Evolutionary conservation across 2,888 invertebrate genomes (phyloP).

Genomic region (Catocala fraxini): DNA sequence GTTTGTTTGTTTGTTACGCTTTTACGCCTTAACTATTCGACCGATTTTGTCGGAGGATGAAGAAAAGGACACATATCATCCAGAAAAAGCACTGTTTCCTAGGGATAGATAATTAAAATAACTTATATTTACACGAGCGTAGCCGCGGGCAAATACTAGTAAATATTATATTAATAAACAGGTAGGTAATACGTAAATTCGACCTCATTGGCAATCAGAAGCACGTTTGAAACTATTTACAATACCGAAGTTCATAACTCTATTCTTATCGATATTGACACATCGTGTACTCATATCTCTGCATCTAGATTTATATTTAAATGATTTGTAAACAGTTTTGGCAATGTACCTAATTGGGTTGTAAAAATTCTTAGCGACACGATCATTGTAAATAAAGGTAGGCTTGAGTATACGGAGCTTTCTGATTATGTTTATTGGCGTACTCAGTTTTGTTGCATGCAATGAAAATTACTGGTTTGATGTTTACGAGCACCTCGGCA

Average conservation of each 20-base stretch:
- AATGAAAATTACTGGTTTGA: not conserved
- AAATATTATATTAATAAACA: too few species aligned
- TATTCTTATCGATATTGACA: slow-evolving; percentile 13
- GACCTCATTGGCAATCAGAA: slow-evolving; percentile 11
- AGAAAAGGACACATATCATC: too few species aligned
- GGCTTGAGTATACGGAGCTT: slow-evolving; percentile 21
- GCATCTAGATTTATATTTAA: slow-evolving; percentile 10
- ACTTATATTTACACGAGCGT: too few species aligned
- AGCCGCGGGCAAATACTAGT: too few species aligned
- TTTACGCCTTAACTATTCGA: too few species aligned
- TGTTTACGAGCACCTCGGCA: too few species aligned
- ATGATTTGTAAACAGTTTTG: slow-evolving; percentile 37
- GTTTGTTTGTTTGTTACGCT: too few species aligned
- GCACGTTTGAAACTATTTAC: slow-evolving; percentile 13
- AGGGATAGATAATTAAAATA: too few species aligned
- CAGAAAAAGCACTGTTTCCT: too few species aligned
- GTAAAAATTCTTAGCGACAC: slow-evolving; percentile 30
- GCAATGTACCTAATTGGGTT: slow-evolving; percentile 40
- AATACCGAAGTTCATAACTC: slow-evolving; percentile 15
- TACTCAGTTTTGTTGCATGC: slow-evolving; percentile 26
- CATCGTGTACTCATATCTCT: slow-evolving; percentile 4
- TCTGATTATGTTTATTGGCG: slow-evolving; percentile 34
- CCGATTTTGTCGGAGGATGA: too few species aligned
- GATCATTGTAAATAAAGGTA: slow-evolving; percentile 26
- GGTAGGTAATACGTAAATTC: too few species aligned